These are phyloP conservation scores for Aspidiotus rigidus DNA, from an alignment of 2,888 invertebrate species.

Conservation along the genomic window DNA sequence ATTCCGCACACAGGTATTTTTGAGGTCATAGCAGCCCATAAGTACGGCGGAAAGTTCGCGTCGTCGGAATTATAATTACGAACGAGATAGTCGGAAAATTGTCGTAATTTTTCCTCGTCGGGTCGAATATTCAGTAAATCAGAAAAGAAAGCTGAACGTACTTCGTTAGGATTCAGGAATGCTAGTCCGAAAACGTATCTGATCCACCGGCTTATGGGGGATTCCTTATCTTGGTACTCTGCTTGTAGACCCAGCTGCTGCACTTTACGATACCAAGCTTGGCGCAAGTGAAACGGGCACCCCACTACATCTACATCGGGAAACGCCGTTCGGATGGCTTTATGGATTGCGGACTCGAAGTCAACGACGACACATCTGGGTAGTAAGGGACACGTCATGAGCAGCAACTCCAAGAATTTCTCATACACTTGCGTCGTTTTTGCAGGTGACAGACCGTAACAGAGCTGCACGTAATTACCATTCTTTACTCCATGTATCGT, in stretches of 20 bases:
- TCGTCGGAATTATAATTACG: too few relatives aligned
- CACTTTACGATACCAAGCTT: conserved; percentile 30
- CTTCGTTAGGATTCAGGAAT: conserved; percentile 6
- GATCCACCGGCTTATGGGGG: neutral
- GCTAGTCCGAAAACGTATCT: neutral
- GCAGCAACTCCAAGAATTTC: conserved; percentile 10
- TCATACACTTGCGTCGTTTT: conserved; percentile 10
- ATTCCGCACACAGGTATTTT: too few relatives aligned
- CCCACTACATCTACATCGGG: conserved; percentile 9
- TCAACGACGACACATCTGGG: conserved; percentile 10
- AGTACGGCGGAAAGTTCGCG: too few relatives aligned
- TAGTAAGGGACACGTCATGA: conserved; percentile 4
- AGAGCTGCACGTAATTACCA: conserved; percentile 11
- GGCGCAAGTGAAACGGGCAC: conserved; percentile 26
- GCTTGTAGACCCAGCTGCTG: conserved; percentile 21
- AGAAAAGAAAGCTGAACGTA: neutral
- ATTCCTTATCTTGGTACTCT: neutral
- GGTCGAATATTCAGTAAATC: conserved; percentile 1
- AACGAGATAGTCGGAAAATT: neutral
- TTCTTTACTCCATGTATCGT: conserved; percentile 4
- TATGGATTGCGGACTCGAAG: conserved; percentile 12
- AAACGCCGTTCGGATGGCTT: conserved; percentile 1
- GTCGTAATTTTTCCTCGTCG: neutral
- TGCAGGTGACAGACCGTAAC: conserved; percentile 1
- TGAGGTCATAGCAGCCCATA: too few relatives aligned